Conservation (phyloP, 2,113 vertebrate species). For the Gracilinanus agilis region DNA sequence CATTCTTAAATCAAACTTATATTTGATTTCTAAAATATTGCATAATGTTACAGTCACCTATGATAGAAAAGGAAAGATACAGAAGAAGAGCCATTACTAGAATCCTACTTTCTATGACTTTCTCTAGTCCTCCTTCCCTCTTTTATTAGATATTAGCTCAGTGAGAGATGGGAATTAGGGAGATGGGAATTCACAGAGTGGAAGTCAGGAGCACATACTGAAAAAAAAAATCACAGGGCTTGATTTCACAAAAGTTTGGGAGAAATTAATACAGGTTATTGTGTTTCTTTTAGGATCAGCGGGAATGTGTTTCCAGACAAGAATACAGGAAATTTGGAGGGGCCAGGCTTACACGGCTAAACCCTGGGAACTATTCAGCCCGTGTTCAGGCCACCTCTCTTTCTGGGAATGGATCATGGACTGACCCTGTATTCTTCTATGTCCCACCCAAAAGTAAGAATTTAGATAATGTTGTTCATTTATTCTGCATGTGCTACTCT, state of each 20-base stretch:
- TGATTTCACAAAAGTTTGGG: not conserved
- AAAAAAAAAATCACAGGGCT: not conserved
- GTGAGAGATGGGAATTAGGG: not conserved
- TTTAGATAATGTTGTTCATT: not conserved
- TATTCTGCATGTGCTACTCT: not conserved
- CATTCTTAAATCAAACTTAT: not conserved
- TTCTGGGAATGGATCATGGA: slow-evolving; percentile 98
- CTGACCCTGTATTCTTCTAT: slow-evolving; percentile 93
- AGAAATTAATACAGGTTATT: not conserved
- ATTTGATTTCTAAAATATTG: not conserved
- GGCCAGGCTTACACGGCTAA: slow-evolving; percentile 90
- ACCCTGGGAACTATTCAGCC: slow-evolving; percentile 94
- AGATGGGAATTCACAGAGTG: too few species aligned
- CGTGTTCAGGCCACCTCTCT: slow-evolving; percentile 95
- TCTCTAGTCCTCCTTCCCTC: not conserved
- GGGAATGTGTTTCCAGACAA: slow-evolving; percentile 94
- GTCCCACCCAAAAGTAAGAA: slow-evolving; percentile 93
- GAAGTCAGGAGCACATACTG: not conserved
- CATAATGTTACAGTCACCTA: not conserved
- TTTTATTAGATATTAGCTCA: accelerated
- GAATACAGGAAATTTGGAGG: slow-evolving; percentile 92
- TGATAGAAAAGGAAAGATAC: not conserved
- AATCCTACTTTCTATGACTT: not conserved
- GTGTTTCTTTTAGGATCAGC: slow-evolving; percentile 86
- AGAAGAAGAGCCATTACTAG: not conserved